These are phyloP conservation scores for Tangara arthus DNA, from an alignment of 2,797 vertebrate species.

Conservation along the genomic window DNA sequence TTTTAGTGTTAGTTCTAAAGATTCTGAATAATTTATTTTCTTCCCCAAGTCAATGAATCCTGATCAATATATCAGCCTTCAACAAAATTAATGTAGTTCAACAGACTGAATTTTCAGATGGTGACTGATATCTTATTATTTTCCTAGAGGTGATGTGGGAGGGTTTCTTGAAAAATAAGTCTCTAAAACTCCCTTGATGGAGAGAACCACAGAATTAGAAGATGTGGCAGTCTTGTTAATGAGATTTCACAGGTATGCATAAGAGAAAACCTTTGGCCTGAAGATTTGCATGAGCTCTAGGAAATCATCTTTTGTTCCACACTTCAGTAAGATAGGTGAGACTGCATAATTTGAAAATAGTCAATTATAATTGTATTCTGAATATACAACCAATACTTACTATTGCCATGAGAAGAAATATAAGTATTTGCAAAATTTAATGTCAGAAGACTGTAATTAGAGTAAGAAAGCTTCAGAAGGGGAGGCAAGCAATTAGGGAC, in stretches of 20 bases:
- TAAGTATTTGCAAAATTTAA: background rate
- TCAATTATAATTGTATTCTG: background rate
- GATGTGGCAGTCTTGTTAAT: background rate
- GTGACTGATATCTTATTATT: background rate
- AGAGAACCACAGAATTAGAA: background rate
- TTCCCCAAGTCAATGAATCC: background rate
- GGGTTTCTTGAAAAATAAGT: background rate
- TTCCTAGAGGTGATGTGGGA: background rate
- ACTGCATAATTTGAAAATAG: background rate
- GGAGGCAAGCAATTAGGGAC: background rate
- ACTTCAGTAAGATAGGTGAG: background rate
- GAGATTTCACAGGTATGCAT: background rate
- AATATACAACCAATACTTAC: background rate
- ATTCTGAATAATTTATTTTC: background rate
- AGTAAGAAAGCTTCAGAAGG: background rate
- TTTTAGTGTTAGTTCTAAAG: background rate
- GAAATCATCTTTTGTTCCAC: background rate
- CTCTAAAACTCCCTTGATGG: background rate
- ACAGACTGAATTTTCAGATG: background rate
- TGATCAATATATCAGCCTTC: background rate
- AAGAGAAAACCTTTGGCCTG: background rate
- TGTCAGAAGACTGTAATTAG: background rate
- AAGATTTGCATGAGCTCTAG: background rate
- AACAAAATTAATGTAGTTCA: background rate
- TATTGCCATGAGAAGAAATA: background rate